Conservation (phyloP, 2,797 vertebrate species). For the Crocidura indochinensis region DNA sequence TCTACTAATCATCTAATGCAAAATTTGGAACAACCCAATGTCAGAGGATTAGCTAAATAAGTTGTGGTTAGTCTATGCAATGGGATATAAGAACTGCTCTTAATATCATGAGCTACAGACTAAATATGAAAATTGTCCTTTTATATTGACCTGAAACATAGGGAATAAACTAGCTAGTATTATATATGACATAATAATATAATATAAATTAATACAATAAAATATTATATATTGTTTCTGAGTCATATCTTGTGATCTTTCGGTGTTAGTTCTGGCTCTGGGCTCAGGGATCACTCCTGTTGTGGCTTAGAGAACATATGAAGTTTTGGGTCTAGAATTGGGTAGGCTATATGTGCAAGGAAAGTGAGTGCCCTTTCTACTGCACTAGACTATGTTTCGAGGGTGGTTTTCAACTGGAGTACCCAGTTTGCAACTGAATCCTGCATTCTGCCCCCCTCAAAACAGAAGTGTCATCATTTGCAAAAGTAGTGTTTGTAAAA, state of each 20-base stretch:
- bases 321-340: too few relatives aligned
- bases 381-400: not conserved
- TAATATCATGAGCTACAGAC: fast-evolving
- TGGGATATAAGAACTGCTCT: not conserved
- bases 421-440: not conserved
- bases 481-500: not conserved
- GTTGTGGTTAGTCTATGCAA: not conserved
- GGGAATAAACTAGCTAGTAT: not conserved
- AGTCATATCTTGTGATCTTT: too few relatives aligned
- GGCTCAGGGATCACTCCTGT: too few relatives aligned
- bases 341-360: too few relatives aligned
- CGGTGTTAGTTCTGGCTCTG: too few relatives aligned
- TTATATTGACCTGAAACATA: not conserved
- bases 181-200: too few relatives aligned
- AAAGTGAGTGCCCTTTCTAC: too few relatives aligned
- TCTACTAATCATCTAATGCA: not conserved
- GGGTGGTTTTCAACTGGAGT: not conserved
- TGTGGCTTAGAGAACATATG: too few relatives aligned
- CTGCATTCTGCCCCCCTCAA: not conserved
- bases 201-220: too few relatives aligned
- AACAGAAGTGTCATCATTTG: not conserved
- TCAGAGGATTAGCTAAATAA: not conserved
- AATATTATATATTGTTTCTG: too few relatives aligned
- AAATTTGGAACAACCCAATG: not conserved
- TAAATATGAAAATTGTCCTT: not conserved